phyloP scores from a whole-genome alignment of 2,113 vertebrate genomes.

The Delphinus delphis region DNA sequence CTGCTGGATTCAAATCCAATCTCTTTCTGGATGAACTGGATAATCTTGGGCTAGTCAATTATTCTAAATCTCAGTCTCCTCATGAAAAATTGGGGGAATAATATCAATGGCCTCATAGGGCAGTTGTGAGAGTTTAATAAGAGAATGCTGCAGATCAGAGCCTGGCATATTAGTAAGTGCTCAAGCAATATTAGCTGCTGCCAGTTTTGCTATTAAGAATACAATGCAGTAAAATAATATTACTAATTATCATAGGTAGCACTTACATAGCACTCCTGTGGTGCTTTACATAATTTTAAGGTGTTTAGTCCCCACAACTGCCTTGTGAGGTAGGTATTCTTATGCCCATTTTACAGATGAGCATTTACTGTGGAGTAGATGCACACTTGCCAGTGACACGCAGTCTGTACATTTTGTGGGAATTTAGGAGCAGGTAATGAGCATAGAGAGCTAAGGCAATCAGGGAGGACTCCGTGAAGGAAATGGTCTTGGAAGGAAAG shows the following conservation, averaged over 20 bases:
- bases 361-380: neutral
- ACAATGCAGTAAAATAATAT: neutral
- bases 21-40: neutral
- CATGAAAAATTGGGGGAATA: neutral
- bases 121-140: neutral
- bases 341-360: neutral
- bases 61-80: slow-evolving; percentile 20
- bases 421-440: neutral
- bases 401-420: neutral
- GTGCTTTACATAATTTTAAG: neutral
- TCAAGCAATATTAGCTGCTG: neutral
- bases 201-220: neutral
- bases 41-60: neutral
- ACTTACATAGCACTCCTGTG: neutral
- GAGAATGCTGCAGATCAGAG: neutral
- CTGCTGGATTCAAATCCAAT: slow-evolving; percentile 1
- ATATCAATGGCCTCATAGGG: neutral
- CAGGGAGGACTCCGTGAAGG: neutral
- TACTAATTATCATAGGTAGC: neutral
- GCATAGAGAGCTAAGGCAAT: neutral
- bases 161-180: neutral
- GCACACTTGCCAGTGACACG: neutral
- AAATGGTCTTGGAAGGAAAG: neutral
- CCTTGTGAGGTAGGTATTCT: neutral
- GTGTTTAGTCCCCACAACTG: neutral